Evolutionary conservation across 2,797 vertebrate species (phyloP).

Genomic region (Craterocephalus amniculus): DNA sequence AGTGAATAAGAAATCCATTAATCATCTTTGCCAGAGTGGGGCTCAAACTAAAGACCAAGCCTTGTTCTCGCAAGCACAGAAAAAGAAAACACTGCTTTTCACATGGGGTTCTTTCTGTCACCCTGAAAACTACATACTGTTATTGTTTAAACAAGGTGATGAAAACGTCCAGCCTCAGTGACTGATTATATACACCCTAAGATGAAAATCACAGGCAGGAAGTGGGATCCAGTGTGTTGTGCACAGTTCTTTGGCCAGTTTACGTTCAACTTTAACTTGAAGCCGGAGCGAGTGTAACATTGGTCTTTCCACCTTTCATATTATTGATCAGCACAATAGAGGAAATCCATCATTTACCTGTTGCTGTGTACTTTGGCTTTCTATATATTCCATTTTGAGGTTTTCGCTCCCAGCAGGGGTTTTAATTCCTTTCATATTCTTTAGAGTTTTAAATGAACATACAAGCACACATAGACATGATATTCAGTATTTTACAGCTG

Average conservation of each 20-base stretch:
- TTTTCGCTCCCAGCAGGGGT: slow-evolving; percentile 9
- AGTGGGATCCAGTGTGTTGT: neutral
- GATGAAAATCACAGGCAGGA: neutral
- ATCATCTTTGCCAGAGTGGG: slow-evolving; percentile 79
- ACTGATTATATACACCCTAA: neutral
- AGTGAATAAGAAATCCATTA: slow-evolving; percentile 83
- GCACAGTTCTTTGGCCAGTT: neutral
- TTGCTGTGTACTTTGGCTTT: neutral
- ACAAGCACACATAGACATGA: slow-evolving; percentile 4
- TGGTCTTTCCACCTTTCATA: neutral
- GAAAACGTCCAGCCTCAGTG: slow-evolving; percentile 21
- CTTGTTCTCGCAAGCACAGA: slow-evolving; percentile 31
- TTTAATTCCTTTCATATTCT: slow-evolving; percentile 2
- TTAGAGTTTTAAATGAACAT: neutral
- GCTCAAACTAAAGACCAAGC: slow-evolving; percentile 68
- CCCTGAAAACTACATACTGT: slow-evolving; percentile 4
- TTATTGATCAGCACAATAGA: slow-evolving; percentile 6
- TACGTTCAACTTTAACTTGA: slow-evolving; percentile 1
- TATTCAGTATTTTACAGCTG: neutral
- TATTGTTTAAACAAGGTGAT: slow-evolving; percentile 17
- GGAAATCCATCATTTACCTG: slow-evolving; percentile 13
- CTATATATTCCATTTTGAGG: neutral
- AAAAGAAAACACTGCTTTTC: slow-evolving; percentile 38
- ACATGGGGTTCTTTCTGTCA: slow-evolving; percentile 24
- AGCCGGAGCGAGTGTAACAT: neutral